Evolutionary conservation across 2,797 vertebrate species (phyloP).

Genomic region (Eutrigla gurnardus): DNA sequence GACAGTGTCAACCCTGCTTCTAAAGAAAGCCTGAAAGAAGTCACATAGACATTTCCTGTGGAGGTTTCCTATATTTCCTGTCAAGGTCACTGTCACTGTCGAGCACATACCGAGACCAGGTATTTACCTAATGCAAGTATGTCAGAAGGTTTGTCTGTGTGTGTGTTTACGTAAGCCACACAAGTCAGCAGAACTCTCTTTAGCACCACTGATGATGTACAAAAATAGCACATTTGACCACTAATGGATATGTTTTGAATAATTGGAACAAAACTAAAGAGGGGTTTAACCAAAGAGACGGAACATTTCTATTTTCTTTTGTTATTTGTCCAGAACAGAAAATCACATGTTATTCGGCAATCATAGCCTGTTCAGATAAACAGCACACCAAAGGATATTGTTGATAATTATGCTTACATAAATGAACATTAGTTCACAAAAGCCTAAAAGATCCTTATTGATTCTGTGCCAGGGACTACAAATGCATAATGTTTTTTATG

Average conservation of each 20-base stretch:
- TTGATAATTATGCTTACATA: neutral
- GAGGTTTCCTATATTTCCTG: conserved; percentile 64
- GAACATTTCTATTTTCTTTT: too few relatives aligned
- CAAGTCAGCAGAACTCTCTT: conserved; percentile 14
- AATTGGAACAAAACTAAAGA: neutral
- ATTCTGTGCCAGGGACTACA: neutral
- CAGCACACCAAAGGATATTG: neutral
- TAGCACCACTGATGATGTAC: neutral
- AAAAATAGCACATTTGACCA: conserved; percentile 15
- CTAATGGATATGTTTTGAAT: conserved; percentile 4
- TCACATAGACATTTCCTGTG: conserved; percentile 67
- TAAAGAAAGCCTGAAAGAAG: conserved; percentile 51
- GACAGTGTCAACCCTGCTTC: conserved; percentile 39
- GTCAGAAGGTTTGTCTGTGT: neutral
- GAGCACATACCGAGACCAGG: conserved; percentile 4
- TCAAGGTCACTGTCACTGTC: conserved; percentile 38
- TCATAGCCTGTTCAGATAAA: conserved; percentile 5
- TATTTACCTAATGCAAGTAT: neutral
- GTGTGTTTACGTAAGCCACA: conserved; percentile 1
- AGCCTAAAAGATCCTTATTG: neutral
- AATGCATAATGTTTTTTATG: neutral
- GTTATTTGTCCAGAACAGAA: conserved; percentile 7
- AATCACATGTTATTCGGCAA: neutral
- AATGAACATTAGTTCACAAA: conserved; percentile 10
- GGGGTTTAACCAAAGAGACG: conserved; percentile 3